Evolutionary conservation across 35 echinoderm and acorn worm genomes (phyloP).

Genomic region (Apostichopus californicus): DNA sequence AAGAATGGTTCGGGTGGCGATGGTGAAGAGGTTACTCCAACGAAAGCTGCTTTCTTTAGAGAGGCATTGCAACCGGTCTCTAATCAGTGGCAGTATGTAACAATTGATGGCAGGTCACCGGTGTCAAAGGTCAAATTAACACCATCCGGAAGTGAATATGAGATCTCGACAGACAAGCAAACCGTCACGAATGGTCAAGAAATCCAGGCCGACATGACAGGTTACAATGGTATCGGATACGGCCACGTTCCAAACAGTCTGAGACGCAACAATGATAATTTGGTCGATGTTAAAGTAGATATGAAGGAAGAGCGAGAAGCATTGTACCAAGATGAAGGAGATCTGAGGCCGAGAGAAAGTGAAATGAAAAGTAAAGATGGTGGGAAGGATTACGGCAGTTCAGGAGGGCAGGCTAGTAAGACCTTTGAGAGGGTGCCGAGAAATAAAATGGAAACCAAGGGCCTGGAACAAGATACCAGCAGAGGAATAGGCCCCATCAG

Average conservation of each 20-base stretch:
- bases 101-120: constrained; percentile 19
- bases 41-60: constrained; percentile 12
- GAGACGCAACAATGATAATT: no score
- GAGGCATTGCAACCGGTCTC: constrained; percentile 8
- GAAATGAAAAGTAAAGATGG: not conserved
- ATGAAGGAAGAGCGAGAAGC: not conserved
- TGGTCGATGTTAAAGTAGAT: no score
- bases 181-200: not conserved
- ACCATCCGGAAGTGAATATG: not conserved
- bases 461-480: not conserved
- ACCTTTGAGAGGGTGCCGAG: no score
- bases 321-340: not conserved
- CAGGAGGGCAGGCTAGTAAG: not conserved
- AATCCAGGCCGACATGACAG: not conserved
- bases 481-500: not conserved
- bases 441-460: no score
- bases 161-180: not conserved
- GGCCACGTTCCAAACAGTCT: no score
- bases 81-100: constrained; percentile 40
- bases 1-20: not conserved
- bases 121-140: constrained; percentile 18
- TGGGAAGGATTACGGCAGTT: not conserved
- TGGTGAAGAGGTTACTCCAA: not conserved
- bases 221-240: not conserved
- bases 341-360: not conserved